These are phyloP conservation scores for Gymnothorax reevesii DNA, from an alignment of 2,797 vertebrate species.

Conservation along the genomic window DNA sequence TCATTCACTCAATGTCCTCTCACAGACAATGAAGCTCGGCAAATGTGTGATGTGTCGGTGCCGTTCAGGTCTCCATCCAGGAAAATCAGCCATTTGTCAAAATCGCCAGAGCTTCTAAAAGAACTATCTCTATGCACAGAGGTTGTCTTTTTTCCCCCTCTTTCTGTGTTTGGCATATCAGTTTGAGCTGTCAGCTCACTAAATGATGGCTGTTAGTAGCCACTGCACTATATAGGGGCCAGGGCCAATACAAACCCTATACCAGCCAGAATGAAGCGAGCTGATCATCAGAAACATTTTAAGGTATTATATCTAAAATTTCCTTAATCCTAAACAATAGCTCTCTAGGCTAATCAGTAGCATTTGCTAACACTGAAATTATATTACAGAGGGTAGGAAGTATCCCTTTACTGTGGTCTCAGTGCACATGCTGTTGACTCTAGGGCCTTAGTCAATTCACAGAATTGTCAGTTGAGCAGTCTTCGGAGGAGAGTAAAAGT, in stretches of 20 bases:
- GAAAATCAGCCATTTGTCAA: slow-evolving; percentile 36
- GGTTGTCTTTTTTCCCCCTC: neutral
- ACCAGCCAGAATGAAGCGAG: neutral
- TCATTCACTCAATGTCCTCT: slow-evolving; percentile 34
- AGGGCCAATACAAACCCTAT: neutral
- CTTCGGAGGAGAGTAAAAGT: slow-evolving; percentile 31
- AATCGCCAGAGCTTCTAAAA: slow-evolving; percentile 27
- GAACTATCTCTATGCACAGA: slow-evolving; percentile 25
- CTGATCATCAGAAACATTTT: neutral
- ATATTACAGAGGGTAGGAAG: neutral
- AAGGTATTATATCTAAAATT: neutral
- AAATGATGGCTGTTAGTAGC: neutral
- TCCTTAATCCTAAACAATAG: neutral
- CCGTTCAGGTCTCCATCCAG: slow-evolving; percentile 29
- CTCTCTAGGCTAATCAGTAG: neutral
- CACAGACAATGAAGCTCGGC: slow-evolving; percentile 27
- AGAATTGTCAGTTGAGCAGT: neutral
- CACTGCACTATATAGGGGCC: neutral
- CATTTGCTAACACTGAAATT: neutral
- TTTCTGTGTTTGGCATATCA: slow-evolving; percentile 1
- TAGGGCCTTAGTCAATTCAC: neutral
- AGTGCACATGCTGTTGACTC: neutral
- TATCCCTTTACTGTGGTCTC: neutral
- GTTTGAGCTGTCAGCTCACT: neutral
- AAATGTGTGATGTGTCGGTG: slow-evolving; percentile 27